Evolutionary conservation across 2,888 invertebrate species (phyloP), one percentile per base, ranked within the genome.

Genomic region (Megastigmus dorsalis): DNA sequence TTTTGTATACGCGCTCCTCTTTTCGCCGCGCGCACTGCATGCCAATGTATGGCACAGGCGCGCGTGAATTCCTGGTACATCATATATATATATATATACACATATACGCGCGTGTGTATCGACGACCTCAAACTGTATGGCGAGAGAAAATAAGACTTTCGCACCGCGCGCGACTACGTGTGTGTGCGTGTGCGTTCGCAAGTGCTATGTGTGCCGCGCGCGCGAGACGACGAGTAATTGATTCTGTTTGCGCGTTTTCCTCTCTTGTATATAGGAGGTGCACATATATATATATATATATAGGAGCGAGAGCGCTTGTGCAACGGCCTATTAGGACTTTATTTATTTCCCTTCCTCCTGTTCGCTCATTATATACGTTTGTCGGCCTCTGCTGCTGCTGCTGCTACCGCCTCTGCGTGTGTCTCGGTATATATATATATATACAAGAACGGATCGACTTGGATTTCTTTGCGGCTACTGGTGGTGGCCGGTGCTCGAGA

Each of bases 71-170:
- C 30, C 30, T n/a, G n/a, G n/a, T n/a, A n/a, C n/a, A n/a, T n/a
- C n/a, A n/a, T n/a, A n/a, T n/a, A n/a, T n/a, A n/a, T n/a, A n/a
- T n/a, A n/a, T n/a, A n/a, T n/a, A n/a, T n/a, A n/a, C n/a, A 7
- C 28, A 30, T 30, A 0, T n/a, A 15, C 15, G 52, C 6, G 2
- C 28, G 13, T 13, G 10, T 52, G 7, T 28, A 52, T 28, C n/a
- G 52, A 52, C 26, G 52, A 52, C 52, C 28, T 26, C 52, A 20
- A 52, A 9, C 7, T 23, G 20, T 48, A 52, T n/a, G n/a, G 13
- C 52, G 52, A 52, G 52, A n/a, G 52, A 33, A 33, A 55, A 33
- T 55, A 36, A 55, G 55, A 55, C 28, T 52, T 52, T n/a, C n/a
- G n/a, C n/a, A n/a, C n/a, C 30, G 52, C 30, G 4, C 18, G 18